A percentile compares a stretch with the other conserved stretches of the same genome.
Evolutionary conservation across 2,888 invertebrate species (phyloP).

Genomic region (Gari tellinella): DNA sequence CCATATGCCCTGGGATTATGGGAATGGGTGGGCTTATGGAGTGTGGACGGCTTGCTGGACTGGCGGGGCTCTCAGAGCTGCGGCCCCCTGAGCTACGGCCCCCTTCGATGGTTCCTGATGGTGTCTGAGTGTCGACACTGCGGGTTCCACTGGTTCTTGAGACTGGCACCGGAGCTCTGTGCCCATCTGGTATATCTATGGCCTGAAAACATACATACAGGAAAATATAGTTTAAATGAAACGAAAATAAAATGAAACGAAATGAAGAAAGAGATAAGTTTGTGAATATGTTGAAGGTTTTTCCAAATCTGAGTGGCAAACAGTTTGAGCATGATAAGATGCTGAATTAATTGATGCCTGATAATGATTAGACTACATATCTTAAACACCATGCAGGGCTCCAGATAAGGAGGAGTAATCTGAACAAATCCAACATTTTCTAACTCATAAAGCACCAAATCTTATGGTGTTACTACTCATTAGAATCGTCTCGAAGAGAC

Average conservation of each 20-base stretch:
- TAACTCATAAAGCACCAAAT: too few relatives aligned
- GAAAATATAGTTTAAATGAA: too few relatives aligned
- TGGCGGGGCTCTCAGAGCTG: conserved; percentile 44
- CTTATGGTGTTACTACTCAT: too few relatives aligned
- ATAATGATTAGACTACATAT: too few relatives aligned
- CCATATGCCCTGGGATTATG: conserved; percentile 86
- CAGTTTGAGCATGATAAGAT: too few relatives aligned
- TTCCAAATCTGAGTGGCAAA: too few relatives aligned
- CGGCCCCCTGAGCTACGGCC: conserved; percentile 32
- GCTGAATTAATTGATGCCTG: too few relatives aligned
- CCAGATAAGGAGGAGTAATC: too few relatives aligned
- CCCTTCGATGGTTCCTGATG: conserved; percentile 85
- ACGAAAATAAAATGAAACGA: background rate
- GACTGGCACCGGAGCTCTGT: conserved; percentile 93
- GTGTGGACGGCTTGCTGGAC: conserved; percentile 83
- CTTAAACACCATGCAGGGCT: too few relatives aligned
- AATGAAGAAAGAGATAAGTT: background rate
- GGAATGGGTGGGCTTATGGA: conserved; percentile 88
- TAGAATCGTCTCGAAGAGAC: too few relatives aligned
- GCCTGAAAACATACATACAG: conserved; percentile 10
- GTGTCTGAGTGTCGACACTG: conserved; percentile 94
- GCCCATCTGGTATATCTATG: conserved; percentile 91
- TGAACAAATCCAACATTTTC: too few relatives aligned
- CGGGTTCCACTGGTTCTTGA: conserved; percentile 85
- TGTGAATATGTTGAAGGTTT: too few relatives aligned